Evolutionary conservation across 2,888 invertebrate genomes (phyloP).

Genomic region (Tetheella fluctuosa): DNA sequence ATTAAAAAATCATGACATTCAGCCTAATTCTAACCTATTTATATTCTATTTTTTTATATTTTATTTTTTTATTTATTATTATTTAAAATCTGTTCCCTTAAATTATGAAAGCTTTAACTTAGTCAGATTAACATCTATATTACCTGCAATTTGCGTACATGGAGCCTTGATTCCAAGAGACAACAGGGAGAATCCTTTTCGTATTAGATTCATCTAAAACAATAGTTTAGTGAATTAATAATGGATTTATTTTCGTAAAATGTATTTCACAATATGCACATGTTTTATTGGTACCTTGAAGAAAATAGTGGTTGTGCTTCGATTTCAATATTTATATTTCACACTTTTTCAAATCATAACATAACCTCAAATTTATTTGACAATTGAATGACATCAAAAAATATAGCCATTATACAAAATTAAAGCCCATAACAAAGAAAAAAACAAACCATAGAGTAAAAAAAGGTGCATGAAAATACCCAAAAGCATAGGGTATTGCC

Average conservation of each 20-base stretch:
- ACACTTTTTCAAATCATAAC: neutral
- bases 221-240: neutral
- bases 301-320: neutral
- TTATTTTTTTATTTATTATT: no score
- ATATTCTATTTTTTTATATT: no score
- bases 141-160: conserved; percentile 59
- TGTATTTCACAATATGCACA: neutral
- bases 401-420: neutral
- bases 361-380: conserved; percentile 5
- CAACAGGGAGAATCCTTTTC: conserved; percentile 66
- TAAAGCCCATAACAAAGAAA: no score
- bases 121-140: conserved; percentile 9
- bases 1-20: no score
- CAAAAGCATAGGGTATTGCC: no score
- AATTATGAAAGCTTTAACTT: no score
- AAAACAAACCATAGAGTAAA: no score
- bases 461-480: no score
- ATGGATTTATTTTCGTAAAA: conserved; percentile 13
- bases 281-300: neutral
- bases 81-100: no score
- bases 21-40: no score
- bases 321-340: neutral
- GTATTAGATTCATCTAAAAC: conserved; percentile 76
- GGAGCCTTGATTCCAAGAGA: conserved; percentile 64
- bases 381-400: neutral